Evolutionary conservation across 2,797 vertebrate species (phyloP).

Genomic region (Crenuchus spilurus): DNA sequence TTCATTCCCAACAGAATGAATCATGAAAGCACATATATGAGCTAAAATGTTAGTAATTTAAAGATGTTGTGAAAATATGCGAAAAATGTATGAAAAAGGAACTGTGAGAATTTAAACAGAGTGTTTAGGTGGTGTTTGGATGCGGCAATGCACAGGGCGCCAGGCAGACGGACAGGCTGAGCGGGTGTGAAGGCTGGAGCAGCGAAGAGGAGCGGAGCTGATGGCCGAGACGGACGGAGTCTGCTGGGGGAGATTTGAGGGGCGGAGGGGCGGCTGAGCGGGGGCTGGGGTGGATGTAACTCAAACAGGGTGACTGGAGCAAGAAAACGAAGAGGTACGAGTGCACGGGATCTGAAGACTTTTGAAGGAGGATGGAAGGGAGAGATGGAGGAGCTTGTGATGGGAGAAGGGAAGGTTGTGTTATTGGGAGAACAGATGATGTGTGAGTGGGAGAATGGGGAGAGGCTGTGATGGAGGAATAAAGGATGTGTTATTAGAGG

Average conservation of each 20-base stretch:
- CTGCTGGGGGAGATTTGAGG: constrained; percentile 75
- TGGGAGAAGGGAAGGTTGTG: neutral
- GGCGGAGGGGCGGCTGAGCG: constrained; percentile 71
- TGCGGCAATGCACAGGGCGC: neutral
- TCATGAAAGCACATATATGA: neutral
- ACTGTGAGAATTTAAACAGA: neutral
- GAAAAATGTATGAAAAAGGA: neutral
- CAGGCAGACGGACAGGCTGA: constrained; percentile 42
- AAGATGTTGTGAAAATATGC: neutral
- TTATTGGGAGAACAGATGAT: neutral
- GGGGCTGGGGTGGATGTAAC: constrained; percentile 77
- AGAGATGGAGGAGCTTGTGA: constrained; percentile 2
- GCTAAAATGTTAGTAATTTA: neutral
- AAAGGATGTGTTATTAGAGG: no score
- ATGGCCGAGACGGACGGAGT: constrained; percentile 60
- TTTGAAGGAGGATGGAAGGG: neutral
- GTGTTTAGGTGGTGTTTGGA: neutral
- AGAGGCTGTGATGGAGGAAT: neutral
- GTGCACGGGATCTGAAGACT: neutral
- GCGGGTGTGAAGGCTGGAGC: constrained; percentile 48
- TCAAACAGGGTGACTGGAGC: constrained; percentile 66
- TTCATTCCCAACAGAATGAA: no score
- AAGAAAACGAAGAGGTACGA: constrained; percentile 71
- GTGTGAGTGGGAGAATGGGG: neutral
- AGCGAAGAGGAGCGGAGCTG: constrained; percentile 57